Evolutionary conservation across 2,113 vertebrate species (phyloP).

Genomic region (Empidonax alnorum): DNA sequence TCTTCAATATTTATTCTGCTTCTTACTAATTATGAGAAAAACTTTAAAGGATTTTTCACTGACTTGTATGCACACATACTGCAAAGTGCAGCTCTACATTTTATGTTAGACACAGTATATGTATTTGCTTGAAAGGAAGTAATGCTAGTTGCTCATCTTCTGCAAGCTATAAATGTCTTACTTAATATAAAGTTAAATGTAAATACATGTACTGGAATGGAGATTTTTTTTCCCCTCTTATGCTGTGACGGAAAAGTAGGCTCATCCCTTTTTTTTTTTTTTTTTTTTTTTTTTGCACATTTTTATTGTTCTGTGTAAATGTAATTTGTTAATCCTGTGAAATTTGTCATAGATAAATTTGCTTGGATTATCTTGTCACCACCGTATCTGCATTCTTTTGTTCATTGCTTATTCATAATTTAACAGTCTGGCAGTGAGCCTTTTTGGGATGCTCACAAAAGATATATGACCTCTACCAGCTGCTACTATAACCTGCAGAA

Average conservation of each 20-base stretch:
- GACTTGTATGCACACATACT: not conserved
- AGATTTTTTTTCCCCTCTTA: slow-evolving; percentile 61
- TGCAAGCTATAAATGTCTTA: slow-evolving; percentile 70
- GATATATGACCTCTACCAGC: slow-evolving; percentile 90
- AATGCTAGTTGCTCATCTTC: slow-evolving; percentile 38
- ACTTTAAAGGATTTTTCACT: not conserved
- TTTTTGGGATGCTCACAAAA: slow-evolving; percentile 87
- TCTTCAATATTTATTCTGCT: not conserved
- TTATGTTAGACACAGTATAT: not conserved
- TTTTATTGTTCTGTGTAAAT: slow-evolving; percentile 90
- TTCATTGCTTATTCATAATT: slow-evolving; percentile 92
- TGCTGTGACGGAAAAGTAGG: slow-evolving; percentile 75
- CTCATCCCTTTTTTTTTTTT: slow-evolving; percentile 62
- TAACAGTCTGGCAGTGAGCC: slow-evolving; percentile 88
- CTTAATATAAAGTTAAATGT: slow-evolving; percentile 74
- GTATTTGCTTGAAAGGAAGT: slow-evolving; percentile 38
- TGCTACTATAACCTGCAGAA: slow-evolving; percentile 88
- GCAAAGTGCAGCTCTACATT: not conserved
- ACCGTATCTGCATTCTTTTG: slow-evolving; percentile 90
- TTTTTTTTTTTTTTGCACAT: slow-evolving; percentile 66
- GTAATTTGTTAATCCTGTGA: slow-evolving; percentile 91
- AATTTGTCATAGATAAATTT: slow-evolving; percentile 94
- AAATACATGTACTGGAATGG: slow-evolving; percentile 68
- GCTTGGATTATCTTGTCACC: slow-evolving; percentile 92
- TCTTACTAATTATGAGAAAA: not conserved